Conservation (phyloP, 2,797 vertebrate species). For the Oryzias sinensis region DNA sequence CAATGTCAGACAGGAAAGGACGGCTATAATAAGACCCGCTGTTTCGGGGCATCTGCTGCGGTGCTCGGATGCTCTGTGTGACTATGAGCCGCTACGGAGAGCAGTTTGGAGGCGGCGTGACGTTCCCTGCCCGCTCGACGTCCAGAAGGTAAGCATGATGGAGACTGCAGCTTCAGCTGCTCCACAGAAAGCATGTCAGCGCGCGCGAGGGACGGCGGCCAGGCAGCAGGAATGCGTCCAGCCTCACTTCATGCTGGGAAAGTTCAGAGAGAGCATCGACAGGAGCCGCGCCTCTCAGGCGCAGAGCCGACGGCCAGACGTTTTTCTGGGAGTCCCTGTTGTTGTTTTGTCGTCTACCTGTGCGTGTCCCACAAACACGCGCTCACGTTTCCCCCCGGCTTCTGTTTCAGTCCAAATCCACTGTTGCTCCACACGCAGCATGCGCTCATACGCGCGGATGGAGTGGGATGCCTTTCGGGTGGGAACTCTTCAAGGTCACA, state of each 20-base stretch:
- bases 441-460: not conserved
- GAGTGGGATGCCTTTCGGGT: not conserved
- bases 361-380: not conserved
- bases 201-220: constrained; percentile 18
- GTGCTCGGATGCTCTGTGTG: constrained; percentile 23
- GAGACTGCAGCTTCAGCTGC: no score
- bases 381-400: not conserved
- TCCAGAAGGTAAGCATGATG: constrained; percentile 52
- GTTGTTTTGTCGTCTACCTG: not conserved
- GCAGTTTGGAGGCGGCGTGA: constrained; percentile 10
- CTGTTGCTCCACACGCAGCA: constrained; percentile 21
- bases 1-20: constrained; percentile 3
- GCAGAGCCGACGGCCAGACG: not conserved
- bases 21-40: constrained; percentile 6
- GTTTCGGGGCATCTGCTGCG: constrained; percentile 50
- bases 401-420: constrained; percentile 7
- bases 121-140: constrained; percentile 13
- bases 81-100: constrained; percentile 27
- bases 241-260: constrained; percentile 56
- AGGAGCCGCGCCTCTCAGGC: not conserved
- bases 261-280: constrained; percentile 42
- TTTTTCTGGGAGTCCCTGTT: not conserved
- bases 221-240: constrained; percentile 20
- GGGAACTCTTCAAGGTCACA: constrained; percentile 64
- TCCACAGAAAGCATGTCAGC: not conserved